These are phyloP conservation scores for Mesoclemmys tuberculata DNA, from an alignment of 2,113 vertebrate species.

Conservation along the genomic window DNA sequence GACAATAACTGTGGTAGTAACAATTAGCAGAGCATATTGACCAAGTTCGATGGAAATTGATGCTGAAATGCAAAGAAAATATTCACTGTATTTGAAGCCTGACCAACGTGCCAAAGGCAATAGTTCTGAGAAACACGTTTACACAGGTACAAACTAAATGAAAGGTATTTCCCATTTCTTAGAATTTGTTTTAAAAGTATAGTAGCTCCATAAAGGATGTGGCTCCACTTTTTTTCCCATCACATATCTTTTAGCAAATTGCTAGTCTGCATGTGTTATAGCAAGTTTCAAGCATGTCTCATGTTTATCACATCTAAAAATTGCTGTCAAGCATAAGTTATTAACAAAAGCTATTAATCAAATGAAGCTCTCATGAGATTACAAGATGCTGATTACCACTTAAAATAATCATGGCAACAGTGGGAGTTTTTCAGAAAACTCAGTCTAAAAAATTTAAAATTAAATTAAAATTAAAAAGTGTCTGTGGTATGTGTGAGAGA, in stretches of 20 bases:
- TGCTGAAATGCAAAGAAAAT: not conserved
- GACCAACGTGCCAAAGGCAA: not conserved
- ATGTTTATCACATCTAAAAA: conserved; percentile 31
- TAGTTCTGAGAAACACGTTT: not conserved
- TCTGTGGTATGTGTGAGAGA: too few relatives aligned
- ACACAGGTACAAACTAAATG: fast-evolving
- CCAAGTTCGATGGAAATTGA: not conserved
- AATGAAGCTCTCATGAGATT: conserved; percentile 15
- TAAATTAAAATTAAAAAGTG: too few relatives aligned
- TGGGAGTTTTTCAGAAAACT: not conserved
- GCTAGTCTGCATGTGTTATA: not conserved
- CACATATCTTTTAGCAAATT: not conserved
- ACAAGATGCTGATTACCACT: not conserved
- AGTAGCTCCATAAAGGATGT: not conserved
- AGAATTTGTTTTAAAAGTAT: not conserved
- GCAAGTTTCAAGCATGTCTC: not conserved
- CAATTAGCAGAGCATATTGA: not conserved
- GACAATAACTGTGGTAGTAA: not conserved
- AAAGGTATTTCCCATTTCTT: not conserved
- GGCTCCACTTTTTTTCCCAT: not conserved
- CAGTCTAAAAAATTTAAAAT: too few relatives aligned
- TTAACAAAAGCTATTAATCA: conserved; percentile 13
- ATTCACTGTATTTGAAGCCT: not conserved
- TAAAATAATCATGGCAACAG: not conserved
- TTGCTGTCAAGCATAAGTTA: not conserved